Evolutionary conservation across 2,797 vertebrate genomes (phyloP).

Genomic region (Eospalax fontanierii): DNA sequence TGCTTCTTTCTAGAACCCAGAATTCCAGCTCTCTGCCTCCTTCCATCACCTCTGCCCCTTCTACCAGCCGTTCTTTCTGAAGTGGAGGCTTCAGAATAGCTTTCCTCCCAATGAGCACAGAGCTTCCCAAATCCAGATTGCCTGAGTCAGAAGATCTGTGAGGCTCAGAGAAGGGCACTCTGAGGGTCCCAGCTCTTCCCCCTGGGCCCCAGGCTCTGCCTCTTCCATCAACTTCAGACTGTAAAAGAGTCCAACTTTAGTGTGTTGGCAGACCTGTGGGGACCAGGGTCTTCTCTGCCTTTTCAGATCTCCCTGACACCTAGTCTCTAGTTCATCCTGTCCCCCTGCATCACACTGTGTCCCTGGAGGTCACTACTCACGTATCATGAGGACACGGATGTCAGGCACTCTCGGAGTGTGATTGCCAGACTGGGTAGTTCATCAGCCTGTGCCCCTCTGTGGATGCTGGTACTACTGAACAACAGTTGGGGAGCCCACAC

Average conservation of each 20-base stretch:
- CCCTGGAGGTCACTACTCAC: constrained; percentile 63
- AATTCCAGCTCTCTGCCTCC: not conserved
- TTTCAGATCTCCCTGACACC: not conserved
- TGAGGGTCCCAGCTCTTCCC: rapidly evolving
- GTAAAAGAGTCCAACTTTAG: not conserved
- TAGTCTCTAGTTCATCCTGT: not conserved
- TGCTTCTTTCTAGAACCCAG: constrained; percentile 11
- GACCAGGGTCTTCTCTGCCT: not conserved
- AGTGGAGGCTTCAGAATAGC: not conserved
- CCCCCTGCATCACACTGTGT: not conserved
- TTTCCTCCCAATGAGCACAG: constrained; percentile 1
- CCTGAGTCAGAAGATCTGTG: not conserved
- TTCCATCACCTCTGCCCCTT: not conserved
- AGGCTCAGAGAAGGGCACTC: not conserved
- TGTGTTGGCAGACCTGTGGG: not conserved
- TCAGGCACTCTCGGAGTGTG: not conserved
- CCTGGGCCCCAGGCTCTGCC: too few relatives aligned
- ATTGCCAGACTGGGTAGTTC: rapidly evolving
- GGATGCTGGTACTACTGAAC: not conserved
- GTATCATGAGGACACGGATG: not conserved
- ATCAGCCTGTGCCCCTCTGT: not conserved
- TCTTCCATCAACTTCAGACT: not conserved
- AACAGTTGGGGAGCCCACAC: not conserved
- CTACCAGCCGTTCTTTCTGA: not conserved
- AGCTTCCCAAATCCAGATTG: not conserved